phyloP scores from a whole-genome alignment of 2,888 invertebrate species.

The Chrysolina oricalcia region DNA sequence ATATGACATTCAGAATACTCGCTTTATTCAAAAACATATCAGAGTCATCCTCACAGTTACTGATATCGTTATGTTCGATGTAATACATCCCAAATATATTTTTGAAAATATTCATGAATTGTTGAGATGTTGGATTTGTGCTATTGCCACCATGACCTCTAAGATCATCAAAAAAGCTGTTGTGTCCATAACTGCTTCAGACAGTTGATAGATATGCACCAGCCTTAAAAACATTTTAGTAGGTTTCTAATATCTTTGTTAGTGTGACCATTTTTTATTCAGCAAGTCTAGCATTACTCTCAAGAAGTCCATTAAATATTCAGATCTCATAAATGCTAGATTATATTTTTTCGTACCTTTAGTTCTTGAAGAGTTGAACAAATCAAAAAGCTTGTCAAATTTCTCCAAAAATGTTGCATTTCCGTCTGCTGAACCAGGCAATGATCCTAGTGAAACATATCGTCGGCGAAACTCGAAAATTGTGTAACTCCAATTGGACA shows the following conservation, averaged over 20 bases:
- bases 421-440: constrained; percentile 39
- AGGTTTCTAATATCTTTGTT: no score
- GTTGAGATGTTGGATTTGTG: constrained; percentile 33
- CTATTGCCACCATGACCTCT: constrained; percentile 28
- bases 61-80: background rate
- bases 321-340: no score
- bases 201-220: constrained; percentile 23
- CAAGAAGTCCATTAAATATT: constrained; percentile 44
- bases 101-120: constrained; percentile 31
- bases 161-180: constrained; percentile 50
- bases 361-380: constrained; percentile 47
- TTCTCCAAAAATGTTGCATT: constrained; percentile 41
- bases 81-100: constrained; percentile 23
- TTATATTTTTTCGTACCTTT: no score
- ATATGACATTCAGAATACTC: no score
- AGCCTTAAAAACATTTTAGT: constrained; percentile 1
- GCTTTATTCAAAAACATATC: constrained; percentile 4
- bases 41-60: constrained; percentile 21
- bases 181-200: constrained; percentile 24
- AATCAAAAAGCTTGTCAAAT: constrained; percentile 47
- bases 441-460: constrained; percentile 38
- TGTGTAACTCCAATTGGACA: no score
- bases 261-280: no score
- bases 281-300: constrained; percentile 22
- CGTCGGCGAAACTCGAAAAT: no score